phyloP scores from a whole-genome alignment of 2,797 vertebrate genomes.

The Helicolenus hilgendorfi region DNA sequence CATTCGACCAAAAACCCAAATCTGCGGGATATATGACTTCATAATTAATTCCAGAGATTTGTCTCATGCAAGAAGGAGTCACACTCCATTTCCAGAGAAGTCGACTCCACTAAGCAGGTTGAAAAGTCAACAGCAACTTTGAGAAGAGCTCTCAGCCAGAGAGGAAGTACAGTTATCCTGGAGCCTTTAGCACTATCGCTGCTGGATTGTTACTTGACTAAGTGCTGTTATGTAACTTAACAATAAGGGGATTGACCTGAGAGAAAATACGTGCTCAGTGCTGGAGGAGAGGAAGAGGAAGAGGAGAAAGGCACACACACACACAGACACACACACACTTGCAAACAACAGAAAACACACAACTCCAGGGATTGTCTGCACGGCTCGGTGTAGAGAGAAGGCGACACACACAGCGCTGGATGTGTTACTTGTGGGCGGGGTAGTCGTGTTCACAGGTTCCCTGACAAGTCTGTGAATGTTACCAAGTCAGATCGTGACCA shows the following conservation, averaged over 20 bases:
- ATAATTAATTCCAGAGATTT: constrained; percentile 66
- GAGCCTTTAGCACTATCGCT: constrained; percentile 44
- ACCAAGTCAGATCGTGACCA: constrained; percentile 38
- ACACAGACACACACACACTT: neutral
- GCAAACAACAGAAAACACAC: constrained; percentile 31
- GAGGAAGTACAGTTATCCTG: constrained; percentile 73
- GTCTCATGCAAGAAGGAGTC: constrained; percentile 49
- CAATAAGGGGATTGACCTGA: constrained; percentile 74
- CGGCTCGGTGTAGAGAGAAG: constrained; percentile 18
- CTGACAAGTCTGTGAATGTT: constrained; percentile 51
- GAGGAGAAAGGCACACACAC: constrained; percentile 41
- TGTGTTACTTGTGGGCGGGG: constrained; percentile 16
- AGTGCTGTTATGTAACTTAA: constrained; percentile 80
- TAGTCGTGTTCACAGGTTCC: constrained; percentile 45
- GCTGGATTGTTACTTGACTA: constrained; percentile 69
- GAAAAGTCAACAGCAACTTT: constrained; percentile 79
- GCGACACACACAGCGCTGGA: neutral
- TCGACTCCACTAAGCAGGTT: constrained; percentile 46
- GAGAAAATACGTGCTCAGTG: constrained; percentile 49
- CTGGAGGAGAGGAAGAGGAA: constrained; percentile 40
- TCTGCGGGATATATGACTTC: constrained; percentile 39
- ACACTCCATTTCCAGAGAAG: constrained; percentile 39
- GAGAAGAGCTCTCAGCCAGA: constrained; percentile 66
- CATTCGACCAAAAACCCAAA: constrained; percentile 25
- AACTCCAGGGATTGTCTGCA: constrained; percentile 41